Evolutionary conservation across 2,797 vertebrate genomes (phyloP).

Genomic region (Aphelocoma californica): DNA sequence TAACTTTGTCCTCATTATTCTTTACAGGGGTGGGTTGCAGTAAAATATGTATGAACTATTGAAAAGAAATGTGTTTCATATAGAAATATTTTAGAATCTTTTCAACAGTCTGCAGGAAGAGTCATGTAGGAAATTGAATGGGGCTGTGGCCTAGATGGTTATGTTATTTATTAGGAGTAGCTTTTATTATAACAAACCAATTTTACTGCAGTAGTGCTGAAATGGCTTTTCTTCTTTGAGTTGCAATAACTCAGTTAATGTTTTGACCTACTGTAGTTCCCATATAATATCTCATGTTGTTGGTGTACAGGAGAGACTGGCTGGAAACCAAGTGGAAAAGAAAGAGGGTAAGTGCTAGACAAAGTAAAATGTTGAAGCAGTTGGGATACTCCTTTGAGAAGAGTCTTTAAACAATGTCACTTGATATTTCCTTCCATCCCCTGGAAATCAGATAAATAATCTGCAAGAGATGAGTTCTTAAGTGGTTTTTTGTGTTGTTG

Average conservation of each 20-base stretch:
- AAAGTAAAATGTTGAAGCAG: neutral
- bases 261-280: conserved; percentile 63
- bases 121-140: neutral
- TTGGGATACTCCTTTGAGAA: neutral
- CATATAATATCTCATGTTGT: conserved; percentile 70
- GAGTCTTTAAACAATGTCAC: neutral
- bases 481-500: neutral
- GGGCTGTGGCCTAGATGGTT: neutral
- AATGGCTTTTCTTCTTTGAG: conserved; percentile 37
- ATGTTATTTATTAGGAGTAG: conserved; percentile 4
- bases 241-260: conserved; percentile 46
- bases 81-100: neutral
- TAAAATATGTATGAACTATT: conserved; percentile 5
- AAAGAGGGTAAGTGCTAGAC: conserved; percentile 77
- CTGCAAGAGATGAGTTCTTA: neutral
- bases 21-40: neutral
- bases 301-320: conserved; percentile 86
- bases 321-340: conserved; percentile 94
- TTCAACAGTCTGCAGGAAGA: neutral
- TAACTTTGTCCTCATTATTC: neutral
- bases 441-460: neutral
- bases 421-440: neutral
- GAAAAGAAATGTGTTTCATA: neutral
- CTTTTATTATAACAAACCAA: conserved; percentile 5
- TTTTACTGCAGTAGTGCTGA: conserved; percentile 7